Evolutionary conservation across 2,797 vertebrate genomes (phyloP), one percentile per base, ranked within the genome.

Genomic region (Coregonus suidteri): DNA sequence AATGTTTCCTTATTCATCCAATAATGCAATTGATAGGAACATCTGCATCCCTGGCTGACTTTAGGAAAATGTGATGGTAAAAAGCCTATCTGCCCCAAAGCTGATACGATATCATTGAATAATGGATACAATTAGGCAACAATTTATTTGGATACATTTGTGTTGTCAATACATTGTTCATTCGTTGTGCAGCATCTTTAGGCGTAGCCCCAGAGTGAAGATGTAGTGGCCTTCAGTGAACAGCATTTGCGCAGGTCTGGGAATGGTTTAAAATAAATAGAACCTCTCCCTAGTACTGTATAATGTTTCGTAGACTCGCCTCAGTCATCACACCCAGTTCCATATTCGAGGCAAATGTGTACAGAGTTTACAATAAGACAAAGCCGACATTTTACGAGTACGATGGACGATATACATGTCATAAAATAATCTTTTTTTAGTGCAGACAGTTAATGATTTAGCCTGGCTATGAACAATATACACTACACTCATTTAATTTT

Each of bases 201-300:
- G 92, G 93, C 93, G 93, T 92, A 89, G 91, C 91, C 92, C 92
- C 52, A 71, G 72, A 84, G 85, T 81, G 88, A 83, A 75, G 87
- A 85, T 89, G 84, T 82, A 84, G 67, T 83, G 89, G 91, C 92
- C 92, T 90, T 82, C 90, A 84, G 88, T 88, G 86, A 78, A 86
- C n/a, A 75, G 84, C 73, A 16, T 76, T 77, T 81, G 84, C 84
- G 85, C 87, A 91, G 91, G 91, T 90, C 91, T 75, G 81, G 77
- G 64, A 81, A 66, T 73, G 79, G 84, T 20, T 84, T 72, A 3
- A 66, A 70, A 85, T 74, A 83, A 88, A 82, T 25, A 68, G 85
- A 84, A 77, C 77, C 78, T 73, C 75, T 77, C 51, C 71, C 15
- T 16, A 51, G 41, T 47, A 73, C 30, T 56, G 11, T 71, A 30